A percentile compares a stretch with the other conserved stretches of the same genome.
Conservation (phyloP, 1,140 invertebrate species). For the Zaprionus camerounensis region DNA sequence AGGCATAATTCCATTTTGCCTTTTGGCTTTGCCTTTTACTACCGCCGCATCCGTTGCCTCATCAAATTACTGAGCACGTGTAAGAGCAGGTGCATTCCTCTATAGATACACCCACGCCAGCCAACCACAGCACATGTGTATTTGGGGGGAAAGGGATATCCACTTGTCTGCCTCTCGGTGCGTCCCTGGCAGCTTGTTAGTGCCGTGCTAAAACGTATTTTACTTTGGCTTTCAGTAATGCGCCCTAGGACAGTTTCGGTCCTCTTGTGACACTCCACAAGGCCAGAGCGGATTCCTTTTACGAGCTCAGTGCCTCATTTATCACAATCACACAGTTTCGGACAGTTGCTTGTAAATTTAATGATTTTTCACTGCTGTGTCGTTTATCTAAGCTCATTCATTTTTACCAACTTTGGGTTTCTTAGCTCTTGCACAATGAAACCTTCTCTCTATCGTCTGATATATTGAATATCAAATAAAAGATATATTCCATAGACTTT, state of each 20-base stretch:
- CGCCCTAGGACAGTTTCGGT: constrained; percentile 29
- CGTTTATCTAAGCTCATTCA: constrained; percentile 29
- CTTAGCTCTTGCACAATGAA: not conserved
- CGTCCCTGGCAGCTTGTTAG: constrained; percentile 45
- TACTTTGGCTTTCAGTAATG: constrained; percentile 45
- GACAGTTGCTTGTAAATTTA: constrained; percentile 51
- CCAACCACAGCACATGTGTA: not conserved
- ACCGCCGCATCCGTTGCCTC: constrained; percentile 56
- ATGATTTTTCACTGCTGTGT: constrained; percentile 44
- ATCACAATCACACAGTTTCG: constrained; percentile 69
- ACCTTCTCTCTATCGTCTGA: not conserved
- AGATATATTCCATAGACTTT: too few relatives aligned
- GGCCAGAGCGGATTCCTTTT: constrained; percentile 23
- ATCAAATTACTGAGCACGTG: constrained; percentile 75
- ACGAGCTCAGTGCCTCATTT: constrained; percentile 60
- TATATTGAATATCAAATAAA: too few relatives aligned
- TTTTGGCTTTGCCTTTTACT: constrained; percentile 54
- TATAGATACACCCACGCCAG: not conserved
- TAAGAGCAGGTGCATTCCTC: constrained; percentile 57
- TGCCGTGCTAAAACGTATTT: constrained; percentile 60
- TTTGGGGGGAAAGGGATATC: constrained; percentile 12
- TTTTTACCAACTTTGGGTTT: not conserved
- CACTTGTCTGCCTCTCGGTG: not conserved
- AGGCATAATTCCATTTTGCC: constrained; percentile 76
- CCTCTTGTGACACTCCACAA: constrained; percentile 21